These are phyloP conservation scores for Drosophila insularis DNA, from an alignment of 1,140 invertebrate species.

Conservation along the genomic window DNA sequence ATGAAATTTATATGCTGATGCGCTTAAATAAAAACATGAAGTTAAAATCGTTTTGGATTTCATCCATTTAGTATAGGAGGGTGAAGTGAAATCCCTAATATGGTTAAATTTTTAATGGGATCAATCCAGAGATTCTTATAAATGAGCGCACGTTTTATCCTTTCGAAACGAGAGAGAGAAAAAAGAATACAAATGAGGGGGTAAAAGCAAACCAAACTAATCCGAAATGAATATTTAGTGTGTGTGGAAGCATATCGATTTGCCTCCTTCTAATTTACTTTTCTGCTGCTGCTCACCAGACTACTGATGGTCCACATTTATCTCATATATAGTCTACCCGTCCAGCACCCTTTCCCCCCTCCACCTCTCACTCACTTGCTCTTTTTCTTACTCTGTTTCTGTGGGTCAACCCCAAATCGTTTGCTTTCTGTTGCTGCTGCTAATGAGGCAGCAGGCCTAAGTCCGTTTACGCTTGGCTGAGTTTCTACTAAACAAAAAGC, in stretches of 20 bases:
- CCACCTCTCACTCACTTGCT: constrained; percentile 1
- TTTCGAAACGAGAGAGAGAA: neutral
- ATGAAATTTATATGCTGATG: no score
- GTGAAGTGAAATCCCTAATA: neutral
- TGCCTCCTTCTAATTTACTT: constrained; percentile 9
- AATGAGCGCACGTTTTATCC: constrained; percentile 9
- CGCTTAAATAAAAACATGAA: no score
- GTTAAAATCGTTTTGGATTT: neutral
- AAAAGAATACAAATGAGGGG: neutral
- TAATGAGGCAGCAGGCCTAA: constrained; percentile 53
- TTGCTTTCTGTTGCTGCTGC: constrained; percentile 26
- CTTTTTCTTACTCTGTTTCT: neutral
- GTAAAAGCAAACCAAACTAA: constrained; percentile 41
- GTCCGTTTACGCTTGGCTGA: constrained; percentile 60
- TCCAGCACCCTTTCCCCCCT: neutral
- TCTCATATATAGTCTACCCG: constrained; percentile 28
- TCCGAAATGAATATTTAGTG: constrained; percentile 36
- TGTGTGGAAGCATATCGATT: constrained; percentile 48
- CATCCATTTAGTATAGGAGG: neutral
- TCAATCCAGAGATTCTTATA: neutral
- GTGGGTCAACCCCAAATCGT: constrained; percentile 14
- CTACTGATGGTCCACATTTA: constrained; percentile 7
- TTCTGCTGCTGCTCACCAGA: neutral
- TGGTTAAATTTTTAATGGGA: neutral
- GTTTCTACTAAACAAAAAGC: constrained; percentile 47